Conservation (phyloP, 2,797 vertebrate species). For the Euthynnus affinis region DNA sequence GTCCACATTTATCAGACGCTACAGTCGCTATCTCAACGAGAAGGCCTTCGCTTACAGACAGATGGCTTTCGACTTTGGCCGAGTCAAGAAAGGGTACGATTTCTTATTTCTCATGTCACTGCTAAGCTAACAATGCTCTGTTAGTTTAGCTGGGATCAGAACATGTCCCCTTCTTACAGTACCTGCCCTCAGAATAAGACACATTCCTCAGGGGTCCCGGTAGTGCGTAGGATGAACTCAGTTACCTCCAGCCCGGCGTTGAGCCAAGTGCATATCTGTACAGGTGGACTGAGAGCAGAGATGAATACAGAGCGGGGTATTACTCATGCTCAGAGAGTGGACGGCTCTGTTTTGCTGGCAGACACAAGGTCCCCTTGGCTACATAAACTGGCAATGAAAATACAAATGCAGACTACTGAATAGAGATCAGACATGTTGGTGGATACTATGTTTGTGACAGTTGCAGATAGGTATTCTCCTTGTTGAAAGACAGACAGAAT, state of each 20-base stretch:
- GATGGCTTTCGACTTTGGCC: constrained; percentile 98
- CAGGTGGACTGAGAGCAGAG: constrained; percentile 18
- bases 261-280: constrained; percentile 28
- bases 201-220: constrained; percentile 21
- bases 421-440: constrained; percentile 31
- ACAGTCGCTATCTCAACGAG: constrained; percentile 98
- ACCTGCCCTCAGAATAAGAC: constrained; percentile 8
- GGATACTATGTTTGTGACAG: constrained; percentile 2
- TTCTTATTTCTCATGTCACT: constrained; percentile 21
- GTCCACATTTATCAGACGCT: constrained; percentile 99
- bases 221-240: constrained; percentile 16
- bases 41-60: constrained; percentile 99
- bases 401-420: constrained; percentile 15
- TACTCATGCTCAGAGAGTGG: constrained; percentile 41
- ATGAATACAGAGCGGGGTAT: constrained; percentile 55
- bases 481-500: background rate
- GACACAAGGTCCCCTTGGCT: constrained; percentile 39
- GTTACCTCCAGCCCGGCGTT: background rate
- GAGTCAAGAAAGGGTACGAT: constrained; percentile 97
- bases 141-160: background rate
- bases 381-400: constrained; percentile 28
- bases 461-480: constrained; percentile 7
- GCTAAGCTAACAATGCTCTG: background rate
- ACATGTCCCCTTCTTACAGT: background rate
- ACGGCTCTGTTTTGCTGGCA: constrained; percentile 51